Conservation (phyloP, 2,113 vertebrate genomes). For the Pardalotus punctatus region DNA sequence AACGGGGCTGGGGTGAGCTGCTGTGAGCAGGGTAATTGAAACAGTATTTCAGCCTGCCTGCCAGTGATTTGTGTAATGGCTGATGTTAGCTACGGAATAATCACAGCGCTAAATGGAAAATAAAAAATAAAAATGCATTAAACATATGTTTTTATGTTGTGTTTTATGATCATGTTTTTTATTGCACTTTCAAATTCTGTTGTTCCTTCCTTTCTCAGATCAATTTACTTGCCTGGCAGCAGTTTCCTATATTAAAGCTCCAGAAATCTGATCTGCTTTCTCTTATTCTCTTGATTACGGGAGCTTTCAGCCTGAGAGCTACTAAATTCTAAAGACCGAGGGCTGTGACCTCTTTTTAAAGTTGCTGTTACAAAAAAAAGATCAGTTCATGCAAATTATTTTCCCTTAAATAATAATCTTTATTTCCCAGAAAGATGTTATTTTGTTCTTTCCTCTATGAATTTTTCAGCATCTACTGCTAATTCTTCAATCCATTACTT, state of each 20-base stretch:
- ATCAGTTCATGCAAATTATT: not conserved
- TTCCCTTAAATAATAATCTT: not conserved
- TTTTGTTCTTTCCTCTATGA: not conserved
- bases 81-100: slow-evolving; percentile 13
- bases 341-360: not conserved
- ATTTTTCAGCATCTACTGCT: not conserved
- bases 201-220: slow-evolving; percentile 18
- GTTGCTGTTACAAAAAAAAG: not conserved
- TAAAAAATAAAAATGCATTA: slow-evolving; percentile 50
- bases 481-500: not conserved
- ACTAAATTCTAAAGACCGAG: slow-evolving; percentile 2
- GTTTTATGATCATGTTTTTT: slow-evolving; percentile 46
- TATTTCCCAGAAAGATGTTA: not conserved
- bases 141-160: slow-evolving; percentile 50
- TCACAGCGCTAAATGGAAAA: slow-evolving; percentile 22
- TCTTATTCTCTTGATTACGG: slow-evolving; percentile 31
- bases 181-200: slow-evolving; percentile 30
- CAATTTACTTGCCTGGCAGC: slow-evolving; percentile 36
- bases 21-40: slow-evolving; percentile 61
- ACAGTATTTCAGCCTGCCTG: slow-evolving; percentile 46
- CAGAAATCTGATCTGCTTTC: not conserved
- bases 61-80: slow-evolving; percentile 35
- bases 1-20: slow-evolving; percentile 9
- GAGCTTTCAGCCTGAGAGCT: not conserved
- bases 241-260: not conserved